Percentiles rank a stretch among this genome's conserved stretches.
Conservation (phyloP, 2,797 vertebrate species). For the Microhierax caerulescens region DNA sequence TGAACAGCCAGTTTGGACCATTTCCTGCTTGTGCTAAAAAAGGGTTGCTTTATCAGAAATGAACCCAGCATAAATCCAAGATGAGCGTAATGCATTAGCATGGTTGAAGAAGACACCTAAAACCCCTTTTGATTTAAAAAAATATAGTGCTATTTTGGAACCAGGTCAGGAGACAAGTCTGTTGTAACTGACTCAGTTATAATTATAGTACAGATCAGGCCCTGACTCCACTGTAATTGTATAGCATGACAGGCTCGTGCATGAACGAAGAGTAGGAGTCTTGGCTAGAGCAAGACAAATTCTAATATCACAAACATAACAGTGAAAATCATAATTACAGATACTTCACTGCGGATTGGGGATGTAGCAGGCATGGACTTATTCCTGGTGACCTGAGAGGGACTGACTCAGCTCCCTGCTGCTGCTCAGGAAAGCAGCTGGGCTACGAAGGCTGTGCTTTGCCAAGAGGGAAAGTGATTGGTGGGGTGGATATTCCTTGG, state of each 20-base stretch:
- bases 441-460: neutral
- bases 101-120: constrained; percentile 17
- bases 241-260: constrained; percentile 51
- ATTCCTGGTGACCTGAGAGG: neutral
- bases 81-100: neutral
- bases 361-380: neutral
- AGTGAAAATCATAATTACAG: constrained; percentile 57
- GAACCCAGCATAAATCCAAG: neutral
- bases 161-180: constrained; percentile 62
- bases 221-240: constrained; percentile 62
- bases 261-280: constrained; percentile 43
- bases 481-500: neutral
- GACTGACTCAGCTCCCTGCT: neutral
- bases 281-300: constrained; percentile 54
- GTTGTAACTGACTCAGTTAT: constrained; percentile 68
- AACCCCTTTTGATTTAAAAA: constrained; percentile 41
- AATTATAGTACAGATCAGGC: constrained; percentile 67
- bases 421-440: neutral
- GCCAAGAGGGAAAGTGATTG: neutral
- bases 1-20: constrained; percentile 37
- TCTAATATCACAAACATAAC: constrained; percentile 51
- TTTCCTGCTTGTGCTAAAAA: constrained; percentile 38
- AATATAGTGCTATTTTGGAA: constrained; percentile 47
- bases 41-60: constrained; percentile 31
- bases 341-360: neutral